Conservation (phyloP, 2,888 invertebrate species). For the Alcis repandata region DNA sequence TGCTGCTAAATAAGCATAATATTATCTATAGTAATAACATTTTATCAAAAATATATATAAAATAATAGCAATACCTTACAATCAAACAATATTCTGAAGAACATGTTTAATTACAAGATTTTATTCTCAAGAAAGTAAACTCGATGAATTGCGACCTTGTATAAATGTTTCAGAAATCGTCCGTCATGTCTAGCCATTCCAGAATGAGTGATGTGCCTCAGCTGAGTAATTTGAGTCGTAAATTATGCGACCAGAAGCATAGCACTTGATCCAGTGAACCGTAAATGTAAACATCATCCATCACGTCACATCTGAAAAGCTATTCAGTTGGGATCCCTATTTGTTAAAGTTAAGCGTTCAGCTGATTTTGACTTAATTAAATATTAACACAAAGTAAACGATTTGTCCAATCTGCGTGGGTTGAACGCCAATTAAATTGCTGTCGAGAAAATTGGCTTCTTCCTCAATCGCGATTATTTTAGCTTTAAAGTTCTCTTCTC, state of each 20-base stretch:
- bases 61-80: background rate
- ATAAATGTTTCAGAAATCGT: constrained; percentile 34
- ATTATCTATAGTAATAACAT: too few relatives aligned
- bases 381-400: background rate
- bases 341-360: constrained; percentile 9
- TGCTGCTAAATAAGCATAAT: too few relatives aligned
- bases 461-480: too few relatives aligned
- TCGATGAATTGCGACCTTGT: constrained; percentile 18
- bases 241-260: constrained; percentile 52
- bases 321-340: constrained; percentile 29
- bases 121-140: background rate
- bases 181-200: constrained; percentile 45
- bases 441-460: background rate
- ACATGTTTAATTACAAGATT: background rate
- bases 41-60: background rate
- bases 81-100: background rate
- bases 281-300: constrained; percentile 51
- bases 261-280: constrained; percentile 47
- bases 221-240: constrained; percentile 52
- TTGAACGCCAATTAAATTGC: background rate
- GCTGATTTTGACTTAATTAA: background rate
- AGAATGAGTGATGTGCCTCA: constrained; percentile 46
- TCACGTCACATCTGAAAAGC: constrained; percentile 40
- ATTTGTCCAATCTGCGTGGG: background rate
- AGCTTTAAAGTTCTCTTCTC: too few relatives aligned